Evolutionary conservation across 2,113 vertebrate species (phyloP), one percentile per base, ranked within the genome.

Genomic region (Ondatra zibethicus): DNA sequence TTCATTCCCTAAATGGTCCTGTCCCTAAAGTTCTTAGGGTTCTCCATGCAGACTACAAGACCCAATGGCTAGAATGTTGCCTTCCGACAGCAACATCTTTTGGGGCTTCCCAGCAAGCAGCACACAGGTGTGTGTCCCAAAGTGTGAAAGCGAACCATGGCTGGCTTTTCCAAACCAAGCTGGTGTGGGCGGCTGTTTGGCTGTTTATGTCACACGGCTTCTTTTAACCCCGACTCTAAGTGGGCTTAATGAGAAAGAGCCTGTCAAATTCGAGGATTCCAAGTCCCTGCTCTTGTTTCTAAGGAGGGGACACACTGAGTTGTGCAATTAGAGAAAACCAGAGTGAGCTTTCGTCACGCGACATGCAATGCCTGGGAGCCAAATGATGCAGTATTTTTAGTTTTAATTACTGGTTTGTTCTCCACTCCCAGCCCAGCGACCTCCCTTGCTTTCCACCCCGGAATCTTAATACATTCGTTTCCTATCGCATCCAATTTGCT

Each of bases 331-430:
- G 88, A 95, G 68, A 82, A 92, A 96, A 88, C 73, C 93, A 84
- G 93, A 87, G 92, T 47, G 94, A 75, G 97, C 87, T 92, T 96
- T 95, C 63, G 36, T 96, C 97, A 96, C n/a, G 55, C 27, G 73
- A 93, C 93, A 78, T 93, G 89, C 39, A 92, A 97, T 78, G 96
- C 92, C 88, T 95, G 3, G 86, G 47, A 97, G 96, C 87, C 97
- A 94, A 94, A 93, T 33, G 96, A 95, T 91, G 94, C 87, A 85
- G 94, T 97, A 97, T 97, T 97, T 97, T 97, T 97, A 97, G 97
- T 96, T 97, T 97, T 97, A 97, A 98, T 97, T 95, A 96, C 84
- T 77, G 92, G 92, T 75, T 96, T 93, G 55, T 72, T 97, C 96
- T 92, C 89, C 33, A 29, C 90, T 78, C 78, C 94, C 77, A 55